Evolutionary conservation across 2,888 invertebrate genomes (phyloP), one percentile per base, ranked within the genome.

Genomic region (Creontiades dilutus): DNA sequence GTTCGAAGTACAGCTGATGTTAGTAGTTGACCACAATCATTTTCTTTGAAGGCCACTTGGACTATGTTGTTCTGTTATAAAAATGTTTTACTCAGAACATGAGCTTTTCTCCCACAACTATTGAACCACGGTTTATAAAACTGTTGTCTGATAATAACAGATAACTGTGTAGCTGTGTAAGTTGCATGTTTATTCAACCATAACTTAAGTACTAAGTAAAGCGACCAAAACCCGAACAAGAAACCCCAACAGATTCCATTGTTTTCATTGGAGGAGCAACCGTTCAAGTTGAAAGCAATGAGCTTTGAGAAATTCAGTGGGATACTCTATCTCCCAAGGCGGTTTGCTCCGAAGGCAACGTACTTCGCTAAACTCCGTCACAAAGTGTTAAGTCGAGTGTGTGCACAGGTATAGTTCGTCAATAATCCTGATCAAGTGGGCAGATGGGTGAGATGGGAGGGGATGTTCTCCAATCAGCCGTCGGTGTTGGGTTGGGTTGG

Each of bases 391-490:
- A 68, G 23, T 68, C 68, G 23, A 68, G 68, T 19, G 27, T 68
- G 68, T 68, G 68, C 68, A 68, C 68, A 23, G 68, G 68, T 68
- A 68, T 68, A 68, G 68, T 68, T 68, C 5, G 68, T 68, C 68
- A 68, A 68, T 68, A 68, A 23, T 23, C 23, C 68, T 68, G 68
- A 68, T 68, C 68, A 68, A 27, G 52, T 52, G 52, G 52, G 52
- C 16, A 14, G 16, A 14, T 2, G 68, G 23, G 23, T 23, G 68
- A 5, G 23, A 9, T 5, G 61, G 61, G n/a, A 9, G 19, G 19
- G 68, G 68, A 5, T 0, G 19, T 23, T 19, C 68, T 19, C 68
- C 68, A 68, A 23, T 68, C 68, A 68, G 19, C 68, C 68, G 19
- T 68, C 68, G 27, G 23, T 68, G 23, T 61, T 61, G 23, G 68